Percentiles rank a stretch among this genome's conserved stretches.
Evolutionary conservation across 1,140 invertebrate species (phyloP).

Genomic region (Microplitis mediator): DNA sequence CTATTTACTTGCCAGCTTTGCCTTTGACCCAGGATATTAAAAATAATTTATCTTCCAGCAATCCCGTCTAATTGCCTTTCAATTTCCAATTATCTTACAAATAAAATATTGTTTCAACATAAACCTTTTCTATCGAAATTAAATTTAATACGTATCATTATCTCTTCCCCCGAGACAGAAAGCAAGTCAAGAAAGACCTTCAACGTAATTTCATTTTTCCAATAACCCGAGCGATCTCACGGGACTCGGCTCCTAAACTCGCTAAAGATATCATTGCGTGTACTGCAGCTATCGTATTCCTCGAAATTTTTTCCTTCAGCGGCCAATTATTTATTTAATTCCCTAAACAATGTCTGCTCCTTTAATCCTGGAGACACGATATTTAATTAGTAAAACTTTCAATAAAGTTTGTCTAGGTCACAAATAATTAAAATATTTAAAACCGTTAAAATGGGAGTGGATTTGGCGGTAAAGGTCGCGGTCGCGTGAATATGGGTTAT

Average conservation of each 20-base stretch:
- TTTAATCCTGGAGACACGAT: too few species aligned
- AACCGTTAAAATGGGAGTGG: background rate
- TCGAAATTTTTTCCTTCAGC: background rate
- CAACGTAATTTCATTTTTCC: slow-evolving; percentile 23
- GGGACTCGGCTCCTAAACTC: background rate
- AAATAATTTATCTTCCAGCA: too few species aligned
- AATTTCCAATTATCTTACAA: background rate
- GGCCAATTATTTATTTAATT: too few species aligned
- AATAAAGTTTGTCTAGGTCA: too few species aligned
- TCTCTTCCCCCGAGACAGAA: background rate
- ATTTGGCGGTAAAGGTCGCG: background rate
- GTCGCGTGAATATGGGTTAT: background rate
- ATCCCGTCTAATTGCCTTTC: too few species aligned
- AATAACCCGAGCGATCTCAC: slow-evolving; percentile 15
- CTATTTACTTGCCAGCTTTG: background rate
- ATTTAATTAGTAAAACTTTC: too few species aligned
- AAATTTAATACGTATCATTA: slow-evolving; percentile 7
- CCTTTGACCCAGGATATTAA: too few species aligned
- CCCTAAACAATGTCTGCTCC: too few species aligned
- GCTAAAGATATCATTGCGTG: background rate
- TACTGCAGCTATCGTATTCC: slow-evolving; percentile 4
- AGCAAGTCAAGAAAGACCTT: background rate
- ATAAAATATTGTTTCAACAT: background rate
- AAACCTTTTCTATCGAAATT: slow-evolving; percentile 15
- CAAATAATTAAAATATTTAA: too few species aligned